These are phyloP conservation scores for Varecia variegata DNA, from an alignment of 2,797 vertebrate genomes.

Conservation along the genomic window DNA sequence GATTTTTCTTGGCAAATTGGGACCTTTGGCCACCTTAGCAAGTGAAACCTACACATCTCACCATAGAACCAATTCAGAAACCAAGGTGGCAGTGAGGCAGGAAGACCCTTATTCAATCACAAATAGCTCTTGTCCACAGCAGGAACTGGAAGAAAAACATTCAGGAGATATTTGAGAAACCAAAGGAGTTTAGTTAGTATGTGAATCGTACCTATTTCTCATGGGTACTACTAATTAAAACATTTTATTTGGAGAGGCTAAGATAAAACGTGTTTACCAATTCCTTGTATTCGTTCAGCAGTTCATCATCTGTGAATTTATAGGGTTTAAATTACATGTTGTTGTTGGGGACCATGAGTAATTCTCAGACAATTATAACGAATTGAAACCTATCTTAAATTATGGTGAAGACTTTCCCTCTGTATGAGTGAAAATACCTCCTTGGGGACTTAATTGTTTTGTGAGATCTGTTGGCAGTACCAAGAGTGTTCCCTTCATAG, in stretches of 20 bases:
- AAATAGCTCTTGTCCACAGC: slow-evolving; percentile 3
- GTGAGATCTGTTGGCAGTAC: slow-evolving; percentile 14
- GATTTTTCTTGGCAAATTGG: background rate
- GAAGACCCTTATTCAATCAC: background rate
- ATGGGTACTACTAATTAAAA: background rate
- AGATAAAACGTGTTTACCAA: slow-evolving; percentile 7
- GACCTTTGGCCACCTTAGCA: background rate
- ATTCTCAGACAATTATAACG: slow-evolving; percentile 56
- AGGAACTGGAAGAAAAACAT: background rate
- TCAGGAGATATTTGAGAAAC: background rate
- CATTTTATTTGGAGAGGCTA: slow-evolving; percentile 29
- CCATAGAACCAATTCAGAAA: background rate
- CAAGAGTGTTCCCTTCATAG: background rate
- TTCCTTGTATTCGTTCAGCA: slow-evolving; percentile 17
- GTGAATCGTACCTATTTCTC: background rate
- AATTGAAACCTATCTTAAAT: slow-evolving; percentile 48
- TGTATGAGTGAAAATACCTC: slow-evolving; percentile 13
- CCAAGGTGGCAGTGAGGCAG: background rate
- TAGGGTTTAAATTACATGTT: slow-evolving; percentile 35
- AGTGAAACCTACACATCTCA: background rate
- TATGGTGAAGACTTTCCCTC: background rate
- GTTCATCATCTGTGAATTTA: slow-evolving; percentile 39
- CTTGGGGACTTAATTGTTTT: slow-evolving; percentile 33
- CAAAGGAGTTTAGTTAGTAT: background rate
- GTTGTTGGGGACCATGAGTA: slow-evolving; percentile 1